Evolutionary conservation across 2,797 vertebrate species (phyloP).

Genomic region (Cirrhinus mrigala): DNA sequence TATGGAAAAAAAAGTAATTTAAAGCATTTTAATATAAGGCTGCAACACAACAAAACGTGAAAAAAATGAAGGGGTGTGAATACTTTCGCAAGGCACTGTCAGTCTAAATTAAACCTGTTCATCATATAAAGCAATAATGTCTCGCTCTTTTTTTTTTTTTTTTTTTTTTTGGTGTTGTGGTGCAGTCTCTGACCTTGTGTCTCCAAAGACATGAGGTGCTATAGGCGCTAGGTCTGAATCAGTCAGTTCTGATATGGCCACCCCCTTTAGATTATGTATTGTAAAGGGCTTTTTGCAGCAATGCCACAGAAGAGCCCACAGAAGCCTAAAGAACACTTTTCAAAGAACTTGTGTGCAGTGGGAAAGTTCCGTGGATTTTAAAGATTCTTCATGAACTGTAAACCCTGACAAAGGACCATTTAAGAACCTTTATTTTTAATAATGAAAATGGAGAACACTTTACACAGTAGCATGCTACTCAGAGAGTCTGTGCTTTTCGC

Average conservation of each 20-base stretch:
- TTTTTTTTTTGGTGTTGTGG: not conserved
- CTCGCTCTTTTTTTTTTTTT: not conserved
- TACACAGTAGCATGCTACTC: slow-evolving; percentile 16
- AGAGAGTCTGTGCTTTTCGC: slow-evolving; percentile 22
- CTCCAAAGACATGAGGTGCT: slow-evolving; percentile 10
- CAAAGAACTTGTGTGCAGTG: not conserved
- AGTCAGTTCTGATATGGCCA: slow-evolving; percentile 9
- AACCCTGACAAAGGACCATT: not conserved
- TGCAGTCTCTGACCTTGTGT: not conserved
- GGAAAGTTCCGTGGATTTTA: not conserved
- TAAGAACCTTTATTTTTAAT: slow-evolving; percentile 20
- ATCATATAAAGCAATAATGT: not conserved
- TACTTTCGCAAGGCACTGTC: too few relatives aligned
- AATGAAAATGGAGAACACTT: slow-evolving; percentile 27
- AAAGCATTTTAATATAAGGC: too few relatives aligned
- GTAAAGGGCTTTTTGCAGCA: not conserved
- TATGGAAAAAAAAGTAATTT: too few relatives aligned
- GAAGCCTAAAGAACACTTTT: not conserved
- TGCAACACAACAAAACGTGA: too few relatives aligned
- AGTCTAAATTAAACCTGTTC: not conserved
- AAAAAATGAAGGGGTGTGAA: too few relatives aligned
- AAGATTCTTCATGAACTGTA: not conserved
- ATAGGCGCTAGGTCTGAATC: slow-evolving; percentile 7
- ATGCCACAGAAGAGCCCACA: not conserved
- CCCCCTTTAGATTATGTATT: slow-evolving; percentile 9